phyloP scores from a whole-genome alignment of 1,140 invertebrate genomes.

The Anastrepha ludens region DNA sequence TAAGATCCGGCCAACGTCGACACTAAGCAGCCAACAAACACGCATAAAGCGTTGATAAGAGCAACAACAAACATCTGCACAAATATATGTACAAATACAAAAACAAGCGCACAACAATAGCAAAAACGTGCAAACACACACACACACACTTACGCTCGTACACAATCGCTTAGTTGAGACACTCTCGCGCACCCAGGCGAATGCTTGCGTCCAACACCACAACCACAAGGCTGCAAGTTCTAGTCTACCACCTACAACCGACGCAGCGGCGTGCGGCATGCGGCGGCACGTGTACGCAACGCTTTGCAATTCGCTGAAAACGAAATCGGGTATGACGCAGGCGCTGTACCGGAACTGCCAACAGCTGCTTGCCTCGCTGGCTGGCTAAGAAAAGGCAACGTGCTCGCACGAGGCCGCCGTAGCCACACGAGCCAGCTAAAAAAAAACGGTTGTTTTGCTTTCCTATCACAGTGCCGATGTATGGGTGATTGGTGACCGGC shows the following conservation, averaged over 20 bases:
- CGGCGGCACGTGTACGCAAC: constrained; percentile 51
- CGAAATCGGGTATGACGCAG: constrained; percentile 29
- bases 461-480: not conserved
- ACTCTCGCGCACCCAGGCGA: not conserved
- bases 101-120: not conserved
- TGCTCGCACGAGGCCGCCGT: not conserved
- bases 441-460: not conserved
- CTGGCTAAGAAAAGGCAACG: not conserved
- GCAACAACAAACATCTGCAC: not conserved
- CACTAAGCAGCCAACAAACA: constrained; percentile 10
- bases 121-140: not conserved
- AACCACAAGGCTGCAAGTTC: not conserved
- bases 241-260: not conserved
- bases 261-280: not conserved
- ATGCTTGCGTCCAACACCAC: not conserved
- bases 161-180: not conserved
- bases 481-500: not conserved
- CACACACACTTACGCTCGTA: not conserved
- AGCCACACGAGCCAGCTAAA: not conserved
- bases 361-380: constrained; percentile 27
- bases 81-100: not conserved
- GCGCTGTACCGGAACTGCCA: constrained; percentile 44
- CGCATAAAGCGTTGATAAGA: not conserved
- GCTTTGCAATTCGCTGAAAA: constrained; percentile 53
- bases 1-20: constrained; percentile 24